A percentile compares a stretch with the other conserved stretches of the same genome.
These are phyloP conservation scores for Dasysyrphus tricinctus DNA, from an alignment of 2,888 invertebrate species.

Conservation along the genomic window DNA sequence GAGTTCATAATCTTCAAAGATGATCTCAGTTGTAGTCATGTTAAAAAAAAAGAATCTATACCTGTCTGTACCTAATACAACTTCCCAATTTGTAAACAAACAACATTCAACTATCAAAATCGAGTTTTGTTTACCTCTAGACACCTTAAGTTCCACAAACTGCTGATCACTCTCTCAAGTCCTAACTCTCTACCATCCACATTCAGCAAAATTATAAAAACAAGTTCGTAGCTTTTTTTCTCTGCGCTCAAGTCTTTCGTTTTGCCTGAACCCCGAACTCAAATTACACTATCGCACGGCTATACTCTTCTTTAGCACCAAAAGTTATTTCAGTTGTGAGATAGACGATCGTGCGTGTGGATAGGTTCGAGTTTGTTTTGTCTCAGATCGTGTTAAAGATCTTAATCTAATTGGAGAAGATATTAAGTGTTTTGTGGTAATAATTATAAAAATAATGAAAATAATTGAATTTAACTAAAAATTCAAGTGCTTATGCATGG, in stretches of 20 bases:
- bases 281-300: neutral
- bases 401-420: neutral
- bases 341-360: slow-evolving; percentile 57
- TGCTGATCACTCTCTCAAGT: slow-evolving; percentile 13
- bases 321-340: slow-evolving; percentile 53
- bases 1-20: neutral
- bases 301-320: slow-evolving; percentile 31
- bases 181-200: slow-evolving; percentile 52
- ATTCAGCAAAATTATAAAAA: slow-evolving; percentile 62
- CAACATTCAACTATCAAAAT: slow-evolving; percentile 4
- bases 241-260: slow-evolving; percentile 58
- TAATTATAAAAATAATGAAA: neutral
- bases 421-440: slow-evolving; percentile 14
- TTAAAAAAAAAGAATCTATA: neutral
- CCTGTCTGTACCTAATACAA: neutral
- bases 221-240: slow-evolving; percentile 46
- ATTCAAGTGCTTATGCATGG: neutral
- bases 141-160: slow-evolving; percentile 47
- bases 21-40: slow-evolving; percentile 7
- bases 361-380: slow-evolving; percentile 44
- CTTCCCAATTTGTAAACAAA: slow-evolving; percentile 31
- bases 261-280: neutral
- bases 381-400: slow-evolving; percentile 4
- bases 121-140: slow-evolving; percentile 51
- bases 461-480: neutral